Evolutionary conservation across 2,113 vertebrate genomes (phyloP).

Genomic region (Monarcha castaneiventris): DNA sequence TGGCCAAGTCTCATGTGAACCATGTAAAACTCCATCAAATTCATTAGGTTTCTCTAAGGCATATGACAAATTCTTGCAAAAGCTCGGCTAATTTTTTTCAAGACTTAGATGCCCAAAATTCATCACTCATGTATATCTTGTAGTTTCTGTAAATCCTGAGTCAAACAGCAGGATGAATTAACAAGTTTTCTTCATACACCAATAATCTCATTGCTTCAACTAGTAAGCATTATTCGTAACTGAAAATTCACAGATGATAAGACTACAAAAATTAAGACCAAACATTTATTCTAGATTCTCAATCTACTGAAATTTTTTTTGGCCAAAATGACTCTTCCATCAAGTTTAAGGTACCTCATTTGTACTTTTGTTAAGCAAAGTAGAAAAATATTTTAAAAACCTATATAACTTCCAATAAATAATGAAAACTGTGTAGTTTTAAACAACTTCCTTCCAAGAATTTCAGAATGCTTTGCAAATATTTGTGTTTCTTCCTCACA

Average conservation of each 20-base stretch:
- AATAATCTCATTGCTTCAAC: neutral
- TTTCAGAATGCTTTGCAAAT: neutral
- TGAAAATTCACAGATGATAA: neutral
- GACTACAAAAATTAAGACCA: neutral
- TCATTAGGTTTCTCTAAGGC: neutral
- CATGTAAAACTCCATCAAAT: neutral
- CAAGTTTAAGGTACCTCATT: neutral
- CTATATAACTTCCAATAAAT: neutral
- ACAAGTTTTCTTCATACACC: neutral
- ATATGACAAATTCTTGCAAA: neutral
- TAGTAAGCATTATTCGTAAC: neutral
- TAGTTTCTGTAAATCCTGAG: neutral
- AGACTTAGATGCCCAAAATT: neutral
- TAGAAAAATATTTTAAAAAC: neutral
- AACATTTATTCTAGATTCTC: neutral
- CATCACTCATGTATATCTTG: neutral
- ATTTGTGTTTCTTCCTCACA: neutral
- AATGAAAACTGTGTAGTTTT: neutral
- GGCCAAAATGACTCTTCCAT: neutral
- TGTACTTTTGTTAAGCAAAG: neutral
- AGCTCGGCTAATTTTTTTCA: neutral
- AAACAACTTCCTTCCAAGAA: neutral
- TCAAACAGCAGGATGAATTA: neutral
- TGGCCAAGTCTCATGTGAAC: neutral
- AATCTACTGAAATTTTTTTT: neutral